phyloP scores from a whole-genome alignment of 2,888 invertebrate species.

The Tiphia femorata region DNA sequence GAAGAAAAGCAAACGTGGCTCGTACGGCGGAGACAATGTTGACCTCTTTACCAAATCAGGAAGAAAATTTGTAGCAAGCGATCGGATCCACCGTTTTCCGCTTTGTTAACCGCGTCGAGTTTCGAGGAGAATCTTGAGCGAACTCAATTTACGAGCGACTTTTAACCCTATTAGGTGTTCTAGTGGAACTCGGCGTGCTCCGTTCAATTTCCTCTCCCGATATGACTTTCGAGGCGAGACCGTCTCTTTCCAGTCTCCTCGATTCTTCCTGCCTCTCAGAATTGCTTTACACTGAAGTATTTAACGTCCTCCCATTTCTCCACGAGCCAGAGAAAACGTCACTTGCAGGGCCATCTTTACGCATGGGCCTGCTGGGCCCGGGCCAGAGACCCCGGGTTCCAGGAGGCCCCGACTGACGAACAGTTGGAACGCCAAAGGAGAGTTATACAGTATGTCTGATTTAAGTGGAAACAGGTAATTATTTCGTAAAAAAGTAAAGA shows the following conservation, averaged over 20 bases:
- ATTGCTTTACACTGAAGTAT: not conserved
- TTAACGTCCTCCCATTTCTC: no score
- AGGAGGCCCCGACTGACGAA: no score
- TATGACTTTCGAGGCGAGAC: constrained; percentile 5
- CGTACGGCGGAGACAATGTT: not conserved
- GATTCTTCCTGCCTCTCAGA: not conserved
- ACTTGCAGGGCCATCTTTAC: no score
- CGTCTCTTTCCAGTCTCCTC: not conserved
- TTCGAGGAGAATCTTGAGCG: constrained; percentile 2
- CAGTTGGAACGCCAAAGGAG: no score
- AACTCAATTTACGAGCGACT: constrained; percentile 27
- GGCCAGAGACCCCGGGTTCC: no score
- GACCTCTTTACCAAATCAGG: not conserved
- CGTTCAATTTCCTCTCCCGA: constrained; percentile 8
- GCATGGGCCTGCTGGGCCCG: no score
- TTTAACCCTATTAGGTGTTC: constrained; percentile 25
- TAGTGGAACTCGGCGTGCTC: constrained; percentile 7
- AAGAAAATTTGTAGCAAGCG: not conserved
- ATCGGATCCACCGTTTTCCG: not conserved
- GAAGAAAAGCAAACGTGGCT: no score
- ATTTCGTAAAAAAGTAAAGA: no score
- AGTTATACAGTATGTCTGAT: no score
- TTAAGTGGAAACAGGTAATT: no score
- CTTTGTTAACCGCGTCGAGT: constrained; percentile 8
- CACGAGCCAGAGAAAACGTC: no score